These are phyloP conservation scores for Istiophorus platypterus DNA, from an alignment of 2,113 vertebrate species.

Conservation along the genomic window DNA sequence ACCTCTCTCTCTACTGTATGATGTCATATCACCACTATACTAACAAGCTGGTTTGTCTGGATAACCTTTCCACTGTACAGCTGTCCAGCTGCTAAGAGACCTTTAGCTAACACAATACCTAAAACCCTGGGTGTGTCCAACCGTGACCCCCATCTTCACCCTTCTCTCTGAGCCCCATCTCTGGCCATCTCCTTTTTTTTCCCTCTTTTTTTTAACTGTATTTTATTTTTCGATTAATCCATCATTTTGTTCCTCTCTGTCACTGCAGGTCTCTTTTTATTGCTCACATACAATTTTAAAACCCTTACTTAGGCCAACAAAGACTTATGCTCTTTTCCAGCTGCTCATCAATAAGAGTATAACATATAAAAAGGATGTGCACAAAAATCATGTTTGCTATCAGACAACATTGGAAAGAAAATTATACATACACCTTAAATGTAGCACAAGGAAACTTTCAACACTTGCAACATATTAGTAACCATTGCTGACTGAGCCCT, in stretches of 20 bases:
- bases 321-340: neutral
- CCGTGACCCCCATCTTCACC: conserved; percentile 38
- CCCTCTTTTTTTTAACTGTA: neutral
- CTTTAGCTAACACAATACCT: conserved; percentile 75
- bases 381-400: neutral
- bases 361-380: neutral
- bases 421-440: no score
- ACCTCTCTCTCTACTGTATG: conserved; percentile 34
- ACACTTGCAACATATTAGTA: neutral
- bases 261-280: neutral
- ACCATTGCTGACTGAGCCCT: conserved; percentile 6
- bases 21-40: conserved; percentile 55
- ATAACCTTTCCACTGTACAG: conserved; percentile 79
- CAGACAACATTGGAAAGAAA: neutral
- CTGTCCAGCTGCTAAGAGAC: conserved; percentile 68
- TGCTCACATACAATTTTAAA: conserved; percentile 3
- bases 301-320: conserved; percentile 3
- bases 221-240: neutral
- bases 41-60: conserved; percentile 78
- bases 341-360: neutral
- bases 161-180: neutral
- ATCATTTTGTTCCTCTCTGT: neutral
- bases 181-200: conserved; percentile 12
- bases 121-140: conserved; percentile 54
- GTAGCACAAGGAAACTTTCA: neutral